Conservation (phyloP, 2,797 vertebrate species). For the Onychomys torridus region DNA sequence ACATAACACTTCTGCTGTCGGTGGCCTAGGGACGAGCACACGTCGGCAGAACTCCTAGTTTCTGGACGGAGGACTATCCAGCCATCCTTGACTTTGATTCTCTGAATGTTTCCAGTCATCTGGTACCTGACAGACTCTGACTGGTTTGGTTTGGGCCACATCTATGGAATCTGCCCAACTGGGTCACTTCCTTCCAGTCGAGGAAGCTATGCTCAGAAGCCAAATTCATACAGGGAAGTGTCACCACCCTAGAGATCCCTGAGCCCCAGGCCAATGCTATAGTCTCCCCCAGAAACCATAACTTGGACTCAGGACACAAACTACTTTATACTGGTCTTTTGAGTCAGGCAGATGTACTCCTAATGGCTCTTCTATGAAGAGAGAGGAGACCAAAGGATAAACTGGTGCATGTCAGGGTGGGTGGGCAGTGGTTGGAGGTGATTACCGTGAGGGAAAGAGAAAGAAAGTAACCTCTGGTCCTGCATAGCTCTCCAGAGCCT, state of each 20-base stretch:
- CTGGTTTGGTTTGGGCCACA: neutral
- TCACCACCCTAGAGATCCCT: neutral
- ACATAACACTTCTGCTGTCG: neutral
- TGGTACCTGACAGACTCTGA: neutral
- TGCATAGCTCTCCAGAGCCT: neutral
- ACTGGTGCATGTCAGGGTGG: neutral
- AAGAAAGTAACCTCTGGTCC: neutral
- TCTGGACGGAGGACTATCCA: neutral
- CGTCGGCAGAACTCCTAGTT: neutral
- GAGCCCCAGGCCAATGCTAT: neutral
- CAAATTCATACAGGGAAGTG: neutral
- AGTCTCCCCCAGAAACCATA: neutral
- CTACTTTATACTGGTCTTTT: neutral
- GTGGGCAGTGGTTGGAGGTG: neutral
- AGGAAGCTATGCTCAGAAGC: neutral
- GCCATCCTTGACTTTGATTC: neutral
- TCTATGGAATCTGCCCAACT: neutral
- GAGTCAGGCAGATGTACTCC: neutral
- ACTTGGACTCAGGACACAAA: neutral
- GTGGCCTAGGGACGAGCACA: neutral
- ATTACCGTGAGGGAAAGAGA: neutral
- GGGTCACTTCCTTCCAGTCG: neutral
- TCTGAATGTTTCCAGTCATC: neutral
- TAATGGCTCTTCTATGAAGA: neutral
- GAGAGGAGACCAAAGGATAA: neutral